Percentiles rank a stretch among this genome's conserved stretches.
phyloP scores from a whole-genome alignment of 1,140 invertebrate species.

The Drosophila yakuba region DNA sequence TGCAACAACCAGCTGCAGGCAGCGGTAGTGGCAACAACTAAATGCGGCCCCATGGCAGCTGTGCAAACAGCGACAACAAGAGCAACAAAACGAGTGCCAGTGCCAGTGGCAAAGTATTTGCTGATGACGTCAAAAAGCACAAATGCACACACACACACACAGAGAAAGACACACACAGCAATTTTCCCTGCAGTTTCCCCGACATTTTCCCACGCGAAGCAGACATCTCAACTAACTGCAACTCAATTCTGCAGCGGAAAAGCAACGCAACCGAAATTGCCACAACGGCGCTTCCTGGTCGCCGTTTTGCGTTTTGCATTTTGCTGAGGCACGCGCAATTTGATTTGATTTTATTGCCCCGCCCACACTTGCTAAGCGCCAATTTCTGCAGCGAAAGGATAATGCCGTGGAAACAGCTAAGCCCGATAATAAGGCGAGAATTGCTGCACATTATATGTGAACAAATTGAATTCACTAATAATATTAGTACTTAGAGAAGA shows the following conservation, averaged over 20 bases:
- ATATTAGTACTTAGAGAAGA: too few species aligned
- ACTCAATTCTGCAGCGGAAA: conserved; percentile 47
- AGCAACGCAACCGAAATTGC: conserved; percentile 53
- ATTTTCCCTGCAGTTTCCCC: background rate
- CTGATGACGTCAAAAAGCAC: conserved; percentile 70
- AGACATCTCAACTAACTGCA: conserved; percentile 49
- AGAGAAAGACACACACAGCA: conserved; percentile 5
- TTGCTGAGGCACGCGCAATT: conserved; percentile 52
- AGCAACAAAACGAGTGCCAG: background rate
- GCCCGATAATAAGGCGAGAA: conserved; percentile 3
- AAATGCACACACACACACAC: conserved; percentile 24
- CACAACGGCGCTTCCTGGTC: conserved; percentile 46
- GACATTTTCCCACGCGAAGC: background rate
- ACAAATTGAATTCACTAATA: too few species aligned
- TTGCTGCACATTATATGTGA: too few species aligned
- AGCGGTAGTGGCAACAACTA: conserved; percentile 56
- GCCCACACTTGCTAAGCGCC: conserved; percentile 21
- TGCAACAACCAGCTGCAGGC: conserved; percentile 58
- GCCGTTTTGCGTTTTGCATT: conserved; percentile 41
- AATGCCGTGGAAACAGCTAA: conserved; percentile 9
- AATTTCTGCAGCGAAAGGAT: conserved; percentile 19
- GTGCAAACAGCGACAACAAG: conserved; percentile 71
- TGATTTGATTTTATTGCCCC: conserved; percentile 50
- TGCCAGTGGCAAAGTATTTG: conserved; percentile 35
- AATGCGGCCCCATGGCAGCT: conserved; percentile 71